Evolutionary conservation across 2,113 vertebrate genomes (phyloP).

Genomic region (Gallinago paraguaiae): DNA sequence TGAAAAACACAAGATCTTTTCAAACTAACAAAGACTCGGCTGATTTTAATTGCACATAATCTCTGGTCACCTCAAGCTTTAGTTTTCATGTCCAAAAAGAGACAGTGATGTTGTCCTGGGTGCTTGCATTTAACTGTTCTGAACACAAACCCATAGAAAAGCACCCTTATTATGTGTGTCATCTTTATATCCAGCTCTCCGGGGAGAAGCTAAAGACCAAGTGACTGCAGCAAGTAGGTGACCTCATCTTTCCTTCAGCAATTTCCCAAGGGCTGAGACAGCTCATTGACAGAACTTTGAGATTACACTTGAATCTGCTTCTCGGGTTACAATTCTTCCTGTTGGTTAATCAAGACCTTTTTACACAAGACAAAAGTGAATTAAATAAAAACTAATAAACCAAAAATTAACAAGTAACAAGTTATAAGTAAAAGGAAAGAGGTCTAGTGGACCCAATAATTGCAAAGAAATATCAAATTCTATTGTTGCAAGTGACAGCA

Average conservation of each 20-base stretch:
- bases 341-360: background rate
- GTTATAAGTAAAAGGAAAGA: background rate
- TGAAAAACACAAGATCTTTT: background rate
- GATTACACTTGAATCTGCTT: background rate
- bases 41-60: background rate
- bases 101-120: background rate
- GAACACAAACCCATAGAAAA: background rate
- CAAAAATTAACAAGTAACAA: background rate
- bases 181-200: background rate
- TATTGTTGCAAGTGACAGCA: background rate
- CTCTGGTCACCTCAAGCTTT: background rate
- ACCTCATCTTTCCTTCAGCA: background rate
- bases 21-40: background rate
- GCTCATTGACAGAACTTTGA: background rate
- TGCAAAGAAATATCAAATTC: background rate
- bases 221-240: background rate
- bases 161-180: background rate
- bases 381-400: background rate
- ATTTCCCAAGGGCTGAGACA: background rate
- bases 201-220: background rate
- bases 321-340: background rate
- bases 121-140: background rate
- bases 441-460: background rate
- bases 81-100: background rate
- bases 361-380: background rate